Evolutionary conservation across 2,797 vertebrate genomes (phyloP).

Genomic region (Enteromius afrohamiltoni): DNA sequence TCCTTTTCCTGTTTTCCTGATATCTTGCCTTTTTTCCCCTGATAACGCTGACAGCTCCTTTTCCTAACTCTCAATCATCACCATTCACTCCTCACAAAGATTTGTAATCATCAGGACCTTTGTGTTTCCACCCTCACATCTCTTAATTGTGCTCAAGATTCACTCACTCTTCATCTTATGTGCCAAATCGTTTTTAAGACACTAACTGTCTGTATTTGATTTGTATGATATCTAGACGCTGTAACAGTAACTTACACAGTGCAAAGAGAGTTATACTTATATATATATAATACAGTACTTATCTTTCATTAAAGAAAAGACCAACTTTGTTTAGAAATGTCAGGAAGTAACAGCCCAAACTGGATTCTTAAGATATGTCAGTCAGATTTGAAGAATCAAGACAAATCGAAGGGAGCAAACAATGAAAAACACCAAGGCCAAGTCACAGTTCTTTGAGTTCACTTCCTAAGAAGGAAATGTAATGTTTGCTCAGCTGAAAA

Average conservation of each 20-base stretch:
- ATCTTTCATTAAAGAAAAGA: not conserved
- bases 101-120: not conserved
- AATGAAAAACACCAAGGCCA: not conserved
- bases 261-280: no score
- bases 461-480: slow-evolving; percentile 25
- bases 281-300: no score
- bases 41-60: not conserved
- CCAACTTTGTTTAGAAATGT: not conserved
- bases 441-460: not conserved
- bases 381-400: not conserved
- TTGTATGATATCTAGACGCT: not conserved
- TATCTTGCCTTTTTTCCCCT: slow-evolving; percentile 30
- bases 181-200: not conserved
- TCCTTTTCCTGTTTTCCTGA: slow-evolving; percentile 54
- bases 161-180: not conserved
- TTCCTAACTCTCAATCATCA: not conserved
- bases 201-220: not conserved
- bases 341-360: not conserved
- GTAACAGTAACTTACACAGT: not conserved
- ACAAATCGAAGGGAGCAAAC: slow-evolving; percentile 1
- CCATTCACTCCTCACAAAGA: slow-evolving; percentile 13
- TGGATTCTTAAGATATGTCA: not conserved
- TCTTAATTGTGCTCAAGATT: not conserved
- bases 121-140: not conserved
- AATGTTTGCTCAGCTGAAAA: slow-evolving; percentile 3